Conservation (phyloP, 2,797 vertebrate genomes). For the Setipinna tenuifilis region DNA sequence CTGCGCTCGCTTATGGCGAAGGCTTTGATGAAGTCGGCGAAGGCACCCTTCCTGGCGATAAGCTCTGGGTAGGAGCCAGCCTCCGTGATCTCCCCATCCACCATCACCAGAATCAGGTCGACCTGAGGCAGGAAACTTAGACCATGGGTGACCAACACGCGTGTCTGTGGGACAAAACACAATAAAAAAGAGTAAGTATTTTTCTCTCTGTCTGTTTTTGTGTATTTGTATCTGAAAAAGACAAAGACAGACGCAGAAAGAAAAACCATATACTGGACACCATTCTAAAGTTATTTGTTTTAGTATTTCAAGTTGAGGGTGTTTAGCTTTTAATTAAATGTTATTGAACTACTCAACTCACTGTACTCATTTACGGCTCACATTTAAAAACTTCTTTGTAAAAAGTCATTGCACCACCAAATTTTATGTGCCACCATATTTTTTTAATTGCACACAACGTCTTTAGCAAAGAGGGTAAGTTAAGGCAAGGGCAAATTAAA, state of each 20-base stretch:
- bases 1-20: slow-evolving; percentile 57
- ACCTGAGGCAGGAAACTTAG: slow-evolving; percentile 87
- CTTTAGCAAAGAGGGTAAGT: neutral
- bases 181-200: neutral
- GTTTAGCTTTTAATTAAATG: slow-evolving; percentile 1
- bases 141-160: slow-evolving; percentile 85
- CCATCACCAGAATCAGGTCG: slow-evolving; percentile 89
- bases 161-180: slow-evolving; percentile 68
- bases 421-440: neutral
- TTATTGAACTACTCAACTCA: neutral
- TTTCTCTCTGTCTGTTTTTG: neutral
- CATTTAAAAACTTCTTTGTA: neutral
- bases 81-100: slow-evolving; percentile 90
- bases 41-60: slow-evolving; percentile 74
- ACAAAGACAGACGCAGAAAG: neutral
- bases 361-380: neutral
- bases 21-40: slow-evolving; percentile 73
- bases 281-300: neutral
- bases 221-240: neutral
- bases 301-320: neutral
- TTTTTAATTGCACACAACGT: neutral
- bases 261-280: neutral
- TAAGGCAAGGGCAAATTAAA: neutral
- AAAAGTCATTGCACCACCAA: neutral
- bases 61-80: slow-evolving; percentile 91